Conservation (phyloP, 2,113 vertebrate genomes). For the Myotis yumanensis region DNA sequence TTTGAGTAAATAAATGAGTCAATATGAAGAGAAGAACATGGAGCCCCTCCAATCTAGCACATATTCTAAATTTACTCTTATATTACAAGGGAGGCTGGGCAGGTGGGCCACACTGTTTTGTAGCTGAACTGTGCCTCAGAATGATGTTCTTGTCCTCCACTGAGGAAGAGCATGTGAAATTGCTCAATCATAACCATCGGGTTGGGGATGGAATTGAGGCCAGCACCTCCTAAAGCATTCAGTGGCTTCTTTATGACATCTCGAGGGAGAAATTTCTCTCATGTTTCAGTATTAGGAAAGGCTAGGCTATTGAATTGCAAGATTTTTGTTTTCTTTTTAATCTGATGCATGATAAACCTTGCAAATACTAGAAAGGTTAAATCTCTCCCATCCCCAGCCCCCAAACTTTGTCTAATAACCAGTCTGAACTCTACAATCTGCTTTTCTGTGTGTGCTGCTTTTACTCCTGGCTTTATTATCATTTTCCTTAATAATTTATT, state of each 20-base stretch:
- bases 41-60: background rate
- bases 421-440: background rate
- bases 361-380: background rate
- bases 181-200: background rate
- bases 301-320: background rate
- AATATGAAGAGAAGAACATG: background rate
- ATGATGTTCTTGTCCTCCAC: background rate
- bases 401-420: background rate
- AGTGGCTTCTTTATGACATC: background rate
- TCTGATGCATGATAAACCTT: background rate
- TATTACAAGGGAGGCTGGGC: background rate
- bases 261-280: background rate
- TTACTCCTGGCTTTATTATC: background rate
- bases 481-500: background rate
- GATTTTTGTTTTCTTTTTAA: background rate
- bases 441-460: background rate
- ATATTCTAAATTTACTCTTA: background rate
- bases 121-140: background rate
- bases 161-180: background rate
- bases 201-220: background rate
- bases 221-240: background rate
- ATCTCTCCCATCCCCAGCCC: background rate
- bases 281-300: background rate
- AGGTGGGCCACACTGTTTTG: background rate
- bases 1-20: background rate